Evolutionary conservation across 1,140 invertebrate species (phyloP), one percentile per base, ranked within the genome.

Genomic region (Odontomachus brunneus): DNA sequence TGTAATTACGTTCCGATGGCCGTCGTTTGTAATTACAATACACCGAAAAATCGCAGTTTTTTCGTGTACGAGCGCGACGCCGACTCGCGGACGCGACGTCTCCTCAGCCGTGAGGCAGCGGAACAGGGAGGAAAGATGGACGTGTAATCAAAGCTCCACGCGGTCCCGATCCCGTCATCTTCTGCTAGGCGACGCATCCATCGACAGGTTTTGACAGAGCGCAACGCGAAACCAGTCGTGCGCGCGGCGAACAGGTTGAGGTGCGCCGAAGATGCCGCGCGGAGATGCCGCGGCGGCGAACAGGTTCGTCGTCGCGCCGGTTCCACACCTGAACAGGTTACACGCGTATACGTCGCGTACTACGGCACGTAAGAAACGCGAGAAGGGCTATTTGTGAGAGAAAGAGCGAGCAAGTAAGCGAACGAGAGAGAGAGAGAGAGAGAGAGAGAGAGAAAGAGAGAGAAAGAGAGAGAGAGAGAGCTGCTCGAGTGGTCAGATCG

Each of bases 141-240:
- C 51, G 33, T 80, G 65, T 80, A 80, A 80, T 80, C 75, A 26
- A 71, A 15, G 44, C 75, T 44, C 38, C 33, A 57, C 22, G 26
- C 66, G 75, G 12, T 24, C n/a, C 51, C 33, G 55, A 78, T 86
- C 63, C 73, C 33, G 71, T 73, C 74, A 78, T 87, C 83, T 87
- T 59, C 73, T 71, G 33, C 75, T 59, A 59, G 65, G 26, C 26
- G 66, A 66, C 53, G 82, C 57, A 49, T 65, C 29, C 82, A 87
- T 80, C 83, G 80, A 88, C 86, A 88, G 86, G 86, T 88, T 88
- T 88, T 88, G 87, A 88, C 86, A 88, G 84, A 83, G 71, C 59
- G 76, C 74, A 84, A 82, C 73, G 65, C 74, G 73, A 83, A 85
- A 88, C 87, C 86, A 83, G 83, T 88, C 75, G 86, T 65, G 51